These are phyloP conservation scores for Dioctria linearis DNA, from an alignment of 2,888 invertebrate genomes.

Conservation along the genomic window DNA sequence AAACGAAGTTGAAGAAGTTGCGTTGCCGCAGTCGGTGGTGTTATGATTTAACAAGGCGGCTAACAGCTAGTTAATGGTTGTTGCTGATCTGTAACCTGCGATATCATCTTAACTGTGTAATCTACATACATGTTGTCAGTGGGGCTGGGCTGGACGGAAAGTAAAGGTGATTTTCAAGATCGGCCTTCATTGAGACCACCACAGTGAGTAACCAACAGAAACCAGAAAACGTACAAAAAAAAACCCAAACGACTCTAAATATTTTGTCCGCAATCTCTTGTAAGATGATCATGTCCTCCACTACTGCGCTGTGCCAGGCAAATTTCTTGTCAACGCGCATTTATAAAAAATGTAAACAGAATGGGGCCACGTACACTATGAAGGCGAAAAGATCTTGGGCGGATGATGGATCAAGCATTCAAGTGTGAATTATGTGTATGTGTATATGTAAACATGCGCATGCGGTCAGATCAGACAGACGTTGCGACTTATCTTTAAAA, in stretches of 20 bases:
- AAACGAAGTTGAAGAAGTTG: slow-evolving; percentile 15
- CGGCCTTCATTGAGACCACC: background rate
- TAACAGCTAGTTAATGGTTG: background rate
- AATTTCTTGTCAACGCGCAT: slow-evolving; percentile 33
- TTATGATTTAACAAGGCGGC: background rate
- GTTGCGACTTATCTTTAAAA: slow-evolving; percentile 30
- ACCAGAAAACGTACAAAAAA: slow-evolving; percentile 11
- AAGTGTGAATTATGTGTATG: background rate
- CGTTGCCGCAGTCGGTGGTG: too few species aligned
- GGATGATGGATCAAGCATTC: slow-evolving; percentile 7
- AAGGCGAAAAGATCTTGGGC: slow-evolving; percentile 24
- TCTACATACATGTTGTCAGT: slow-evolving; percentile 21
- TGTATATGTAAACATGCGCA: too few species aligned
- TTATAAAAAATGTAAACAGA: slow-evolving; percentile 44
- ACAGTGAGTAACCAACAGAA: background rate
- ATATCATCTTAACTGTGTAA: background rate
- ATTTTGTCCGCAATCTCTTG: slow-evolving; percentile 20
- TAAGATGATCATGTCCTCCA: slow-evolving; percentile 15
- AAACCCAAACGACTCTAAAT: slow-evolving; percentile 9
- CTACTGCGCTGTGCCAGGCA: slow-evolving; percentile 4
- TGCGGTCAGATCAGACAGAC: background rate
- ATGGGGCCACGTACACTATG: slow-evolving; percentile 32
- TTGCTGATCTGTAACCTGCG: background rate
- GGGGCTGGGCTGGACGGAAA: slow-evolving; percentile 18
- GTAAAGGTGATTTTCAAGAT: slow-evolving; percentile 13